Evolutionary conservation across 1,140 invertebrate genomes (phyloP), one percentile per base, ranked within the genome.

Genomic region (Anastrepha obliqua): DNA sequence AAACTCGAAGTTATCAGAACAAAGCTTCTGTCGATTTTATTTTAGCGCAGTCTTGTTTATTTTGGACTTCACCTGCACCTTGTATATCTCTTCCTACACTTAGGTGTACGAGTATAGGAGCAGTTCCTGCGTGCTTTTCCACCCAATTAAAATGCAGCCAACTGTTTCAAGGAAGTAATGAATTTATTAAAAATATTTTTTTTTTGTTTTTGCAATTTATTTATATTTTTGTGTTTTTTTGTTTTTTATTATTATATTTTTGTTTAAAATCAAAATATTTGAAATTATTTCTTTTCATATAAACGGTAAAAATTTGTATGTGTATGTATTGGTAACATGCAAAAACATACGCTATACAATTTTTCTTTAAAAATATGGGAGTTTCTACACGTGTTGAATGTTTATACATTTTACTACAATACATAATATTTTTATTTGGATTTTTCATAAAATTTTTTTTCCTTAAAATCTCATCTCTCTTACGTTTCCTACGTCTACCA

Each of bases 301-400:
- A 70, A 44, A 70, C 44, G n/a, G 47, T 81, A 81, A 81, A 81
- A 15, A n/a, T 55, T 20, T 81, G 1, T n/a, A 58, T 81, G 20
- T 81, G 74, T 81, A 81, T 81, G 74, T 81, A 81, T 55, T 81
- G 47, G 5, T 81, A 55, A 81, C 74, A 81, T 81, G 74, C 74
- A 81, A 81, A 55, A 51, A 55, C 74, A 81, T 81, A 81, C 74
- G 74, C 74, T 81, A 81, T 2, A 58, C 47, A 81, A 81, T 81
- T 81, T 81, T 55, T 17, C 20, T 7, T 81, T 81, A n/a, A 81
- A 81, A 81, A 55, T 81, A 81, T 81, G 20, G 74, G 74, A 20
- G 74, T 81, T 78, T 78, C 74, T 78, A 78, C 74, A 78, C 51
- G 74, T 78, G 44, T 78, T 78, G 74, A 78, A 78, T 51, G n/a